A percentile compares a stretch with the other conserved stretches of the same genome.
phyloP scores from a whole-genome alignment of 1,140 invertebrate species.

The Adoxophyes honmai region DNA sequence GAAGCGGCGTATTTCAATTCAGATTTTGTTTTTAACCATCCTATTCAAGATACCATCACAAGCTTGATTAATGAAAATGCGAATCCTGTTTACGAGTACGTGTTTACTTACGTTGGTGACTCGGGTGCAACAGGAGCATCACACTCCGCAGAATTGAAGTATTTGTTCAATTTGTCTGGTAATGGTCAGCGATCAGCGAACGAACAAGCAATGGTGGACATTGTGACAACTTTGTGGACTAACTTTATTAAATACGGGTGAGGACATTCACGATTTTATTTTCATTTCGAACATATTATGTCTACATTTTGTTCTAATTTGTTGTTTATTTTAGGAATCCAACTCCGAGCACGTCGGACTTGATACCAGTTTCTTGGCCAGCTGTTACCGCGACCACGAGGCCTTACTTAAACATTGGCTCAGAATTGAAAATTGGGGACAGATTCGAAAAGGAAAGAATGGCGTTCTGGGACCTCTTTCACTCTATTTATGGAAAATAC shows the following conservation, averaged over 20 bases:
- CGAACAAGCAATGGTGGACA: slow-evolving; percentile 40
- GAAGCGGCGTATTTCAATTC: slow-evolving; percentile 50
- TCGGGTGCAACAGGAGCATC: slow-evolving; percentile 27
- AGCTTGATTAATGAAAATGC: slow-evolving; percentile 52
- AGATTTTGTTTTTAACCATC: slow-evolving; percentile 57
- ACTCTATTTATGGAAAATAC: slow-evolving; percentile 42
- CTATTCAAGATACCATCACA: slow-evolving; percentile 43
- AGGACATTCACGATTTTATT: too few relatives aligned
- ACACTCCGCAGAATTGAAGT: slow-evolving; percentile 50
- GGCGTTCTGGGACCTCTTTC: slow-evolving; percentile 68
- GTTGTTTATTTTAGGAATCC: slow-evolving; percentile 52
- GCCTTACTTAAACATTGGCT: slow-evolving; percentile 53
- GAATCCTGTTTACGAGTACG: slow-evolving; percentile 50
- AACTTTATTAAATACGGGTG: slow-evolving; percentile 67
- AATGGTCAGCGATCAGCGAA: slow-evolving; percentile 24
- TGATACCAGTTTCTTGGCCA: slow-evolving; percentile 45
- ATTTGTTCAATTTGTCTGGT: slow-evolving; percentile 43
- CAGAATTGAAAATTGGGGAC: slow-evolving; percentile 37
- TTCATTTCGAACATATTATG: too few relatives aligned
- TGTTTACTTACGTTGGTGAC: slow-evolving; percentile 50
- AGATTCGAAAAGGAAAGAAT: slow-evolving; percentile 51
- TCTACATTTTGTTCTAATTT: slow-evolving; percentile 17
- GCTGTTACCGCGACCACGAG: slow-evolving; percentile 35
- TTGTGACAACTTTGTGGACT: slow-evolving; percentile 48
- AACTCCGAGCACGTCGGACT: slow-evolving; percentile 39